A percentile compares a stretch with the other conserved stretches of the same genome.
Conservation (phyloP, 2,797 vertebrate species). For the Chaenodraco wilsoni region DNA sequence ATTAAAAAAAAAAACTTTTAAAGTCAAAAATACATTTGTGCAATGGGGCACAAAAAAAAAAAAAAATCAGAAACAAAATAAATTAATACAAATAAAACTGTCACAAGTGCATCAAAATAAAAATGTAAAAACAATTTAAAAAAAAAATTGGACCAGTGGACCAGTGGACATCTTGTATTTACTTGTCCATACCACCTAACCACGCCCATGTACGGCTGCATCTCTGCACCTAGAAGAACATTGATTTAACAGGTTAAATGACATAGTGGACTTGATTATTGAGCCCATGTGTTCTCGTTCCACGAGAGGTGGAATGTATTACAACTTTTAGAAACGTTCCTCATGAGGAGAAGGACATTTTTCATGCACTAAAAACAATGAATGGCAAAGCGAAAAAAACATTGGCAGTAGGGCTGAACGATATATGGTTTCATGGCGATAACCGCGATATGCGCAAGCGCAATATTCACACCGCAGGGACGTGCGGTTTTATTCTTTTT, state of each 20-base stretch:
- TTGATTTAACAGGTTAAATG: background rate
- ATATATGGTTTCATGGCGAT: too few species aligned
- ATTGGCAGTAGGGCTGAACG: too few species aligned
- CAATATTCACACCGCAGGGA: too few species aligned
- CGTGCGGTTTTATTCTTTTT: too few species aligned
- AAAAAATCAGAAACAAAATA: conserved; percentile 49
- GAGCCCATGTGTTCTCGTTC: too few species aligned
- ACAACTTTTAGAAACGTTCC: background rate
- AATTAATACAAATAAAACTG: conserved; percentile 53
- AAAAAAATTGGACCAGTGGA: too few species aligned
- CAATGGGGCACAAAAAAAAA: conserved; percentile 73
- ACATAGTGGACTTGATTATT: too few species aligned
- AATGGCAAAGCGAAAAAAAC: background rate
- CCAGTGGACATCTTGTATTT: conserved; percentile 56
- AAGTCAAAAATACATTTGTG: conserved; percentile 86
- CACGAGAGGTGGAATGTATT: too few species aligned
- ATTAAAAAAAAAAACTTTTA: conserved; percentile 86
- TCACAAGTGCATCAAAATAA: conserved; percentile 27
- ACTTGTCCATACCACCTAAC: background rate
- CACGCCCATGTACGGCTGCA: conserved; percentile 85
- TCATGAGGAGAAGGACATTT: background rate
- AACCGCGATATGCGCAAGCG: too few species aligned
- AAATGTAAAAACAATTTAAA: conserved; percentile 32
- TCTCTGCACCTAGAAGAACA: conserved; percentile 88
- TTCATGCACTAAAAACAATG: background rate